Percentiles rank a stretch among this genome's conserved stretches.
These are phyloP conservation scores for Acleris holmiana DNA, from an alignment of 2,888 invertebrate species.

Conservation along the genomic window DNA sequence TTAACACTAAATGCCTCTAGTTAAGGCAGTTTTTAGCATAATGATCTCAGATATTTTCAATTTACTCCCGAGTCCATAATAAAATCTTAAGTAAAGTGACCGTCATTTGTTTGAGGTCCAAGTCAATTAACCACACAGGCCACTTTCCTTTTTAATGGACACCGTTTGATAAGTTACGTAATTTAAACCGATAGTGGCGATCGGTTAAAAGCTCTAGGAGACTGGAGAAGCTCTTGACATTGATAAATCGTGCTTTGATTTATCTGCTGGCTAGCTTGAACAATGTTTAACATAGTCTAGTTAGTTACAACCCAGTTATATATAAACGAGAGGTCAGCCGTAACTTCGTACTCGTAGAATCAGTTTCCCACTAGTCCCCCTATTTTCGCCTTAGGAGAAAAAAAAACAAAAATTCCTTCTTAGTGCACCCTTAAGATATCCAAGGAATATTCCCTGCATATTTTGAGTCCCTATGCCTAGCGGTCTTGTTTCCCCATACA, in stretches of 20 bases:
- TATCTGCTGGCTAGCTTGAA: slow-evolving; percentile 40
- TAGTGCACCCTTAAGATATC: no score
- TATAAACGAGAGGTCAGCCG: no score
- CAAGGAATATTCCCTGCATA: no score
- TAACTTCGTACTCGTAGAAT: no score
- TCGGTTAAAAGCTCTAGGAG: slow-evolving; percentile 19
- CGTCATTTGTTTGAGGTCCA: slow-evolving; percentile 8
- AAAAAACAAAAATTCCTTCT: no score
- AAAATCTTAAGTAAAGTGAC: background rate
- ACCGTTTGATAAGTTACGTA: slow-evolving; percentile 31
- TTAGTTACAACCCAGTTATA: slow-evolving; percentile 14
- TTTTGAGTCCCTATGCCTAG: no score
- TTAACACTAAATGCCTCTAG: background rate
- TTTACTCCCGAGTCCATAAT: background rate
- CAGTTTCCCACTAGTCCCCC: no score
- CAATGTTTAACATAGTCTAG: slow-evolving; percentile 39
- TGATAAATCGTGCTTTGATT: slow-evolving; percentile 36
- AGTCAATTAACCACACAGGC: slow-evolving; percentile 19
- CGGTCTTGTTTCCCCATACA: no score
- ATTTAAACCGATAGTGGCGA: slow-evolving; percentile 23
- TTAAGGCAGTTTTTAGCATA: background rate
- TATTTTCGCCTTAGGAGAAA: no score
- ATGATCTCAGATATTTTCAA: no score
- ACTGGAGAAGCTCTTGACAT: slow-evolving; percentile 9
- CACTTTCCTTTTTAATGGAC: slow-evolving; percentile 35